Evolutionary conservation across 2,113 vertebrate species (phyloP), one percentile per base, ranked within the genome.

Genomic region (Ailurus styani): DNA sequence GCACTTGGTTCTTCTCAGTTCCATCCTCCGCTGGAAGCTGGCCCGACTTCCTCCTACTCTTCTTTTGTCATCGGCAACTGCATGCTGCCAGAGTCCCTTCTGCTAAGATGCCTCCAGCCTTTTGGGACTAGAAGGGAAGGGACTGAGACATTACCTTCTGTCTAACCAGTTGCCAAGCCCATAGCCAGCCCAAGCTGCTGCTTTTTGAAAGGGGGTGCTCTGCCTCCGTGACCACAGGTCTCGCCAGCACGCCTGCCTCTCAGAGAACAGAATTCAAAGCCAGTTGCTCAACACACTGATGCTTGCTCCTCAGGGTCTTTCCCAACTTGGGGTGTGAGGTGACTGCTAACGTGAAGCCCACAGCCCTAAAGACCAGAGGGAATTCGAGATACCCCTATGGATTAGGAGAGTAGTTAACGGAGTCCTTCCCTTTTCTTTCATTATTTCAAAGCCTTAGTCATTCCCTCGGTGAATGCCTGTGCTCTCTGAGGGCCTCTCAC

Each of bases 61-160:
- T 66, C 94, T 77, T 95, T 73, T 94, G 72, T 95, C 95, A 62
- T 8, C 79, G 90, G 89, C 81, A 68, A 64, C 78, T 13, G 45
- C 37, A 21, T 0, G 54, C 88, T 83, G 87, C 93, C 1, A 37
- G 66, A 40, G 85, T 91, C 77, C 47, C 97, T 86, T 93, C 95
- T 64, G 89, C 83, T 23, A 37, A 79, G 83, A 78, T 50, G 79
- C 50, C 47, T 82, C 84, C 40, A 72, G 94, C 72, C 88, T 87
- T 34, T 85, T 40, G 6, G 50, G 79, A 47, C 72, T 72, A 45
- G 89, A 73, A 93, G 90, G 87, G 78, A 52, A 34, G 31, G 88
- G 94, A 52, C 96, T 17, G 57, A 90, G 95, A 57, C 55, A 45
- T 20, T 4, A 2, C 54, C 9, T 70, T 89, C 95, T 37, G 11